Evolutionary conservation across 2,797 vertebrate species (phyloP), one percentile per base, ranked within the genome.

Genomic region (Avahi laniger): DNA sequence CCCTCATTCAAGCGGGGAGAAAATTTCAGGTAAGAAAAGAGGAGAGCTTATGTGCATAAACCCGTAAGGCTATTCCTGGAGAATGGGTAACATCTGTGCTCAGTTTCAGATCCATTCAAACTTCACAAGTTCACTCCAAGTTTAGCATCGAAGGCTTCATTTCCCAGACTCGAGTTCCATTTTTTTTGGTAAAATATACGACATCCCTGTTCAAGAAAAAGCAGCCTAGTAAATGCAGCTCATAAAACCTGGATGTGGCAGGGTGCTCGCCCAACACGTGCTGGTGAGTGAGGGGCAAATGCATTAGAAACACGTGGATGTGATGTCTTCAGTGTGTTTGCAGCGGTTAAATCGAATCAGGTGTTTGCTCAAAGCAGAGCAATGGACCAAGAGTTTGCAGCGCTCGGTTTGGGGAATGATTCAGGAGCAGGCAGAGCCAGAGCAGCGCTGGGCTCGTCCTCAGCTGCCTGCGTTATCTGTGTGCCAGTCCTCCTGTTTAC

Each of bases 261-360:
- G 92, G 93, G 75, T 57, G 52, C 72, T 95, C 63, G 89, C 81
- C 84, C 90, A 72, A 94, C 92, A 67, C 43, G 61, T 7, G 78
- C 78, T 61, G 85, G 89, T 26, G 92, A 93, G 88, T 35, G 92
- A 95, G 92, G 86, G 76, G 84, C 81, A 83, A 92, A 95, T 11
- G 82, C 93, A 96, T 93, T 79, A 84, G 84, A 97, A 93, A 86
- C 95, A 92, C 17, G 91, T 86, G 91, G 91, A 54, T 41, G 48
- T 9, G 1, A 65, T 59, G 86, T 80, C 72, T 65, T 80, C 75
- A 11, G 38, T n/a, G 46, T 61, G 57, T 4, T 24, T 7, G 26
- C 12, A 17, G 54, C 30, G 41, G 52, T 95, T 80, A 82, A 82
- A 72, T 38, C 59, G 82, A 78, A 46, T 12, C 33, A 69, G 67